These are phyloP conservation scores for Serilophus lunatus DNA, from an alignment of 2,113 vertebrate species.

Conservation along the genomic window DNA sequence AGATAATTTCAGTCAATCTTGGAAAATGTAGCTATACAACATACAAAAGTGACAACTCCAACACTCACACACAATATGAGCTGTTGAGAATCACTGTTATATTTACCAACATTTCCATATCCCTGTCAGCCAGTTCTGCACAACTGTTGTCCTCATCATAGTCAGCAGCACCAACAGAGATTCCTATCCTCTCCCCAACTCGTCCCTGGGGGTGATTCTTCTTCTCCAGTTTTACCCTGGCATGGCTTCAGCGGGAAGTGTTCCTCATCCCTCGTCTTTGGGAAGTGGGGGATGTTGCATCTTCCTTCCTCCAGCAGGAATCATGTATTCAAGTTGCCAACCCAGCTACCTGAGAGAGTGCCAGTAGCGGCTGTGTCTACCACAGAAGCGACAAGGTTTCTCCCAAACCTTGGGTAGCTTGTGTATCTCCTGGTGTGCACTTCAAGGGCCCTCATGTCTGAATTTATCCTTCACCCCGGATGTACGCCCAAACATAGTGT, in stretches of 20 bases:
- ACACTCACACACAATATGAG: conserved; percentile 70
- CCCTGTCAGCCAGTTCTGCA: conserved; percentile 68
- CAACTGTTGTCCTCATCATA: conserved; percentile 71
- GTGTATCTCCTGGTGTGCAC: not conserved
- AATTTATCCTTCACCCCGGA: not conserved
- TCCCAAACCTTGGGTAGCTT: not conserved
- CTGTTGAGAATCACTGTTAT: conserved; percentile 73
- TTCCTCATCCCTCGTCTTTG: not conserved
- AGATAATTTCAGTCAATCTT: conserved; percentile 74
- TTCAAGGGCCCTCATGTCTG: not conserved
- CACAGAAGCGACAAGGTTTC: not conserved
- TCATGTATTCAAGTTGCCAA: not conserved
- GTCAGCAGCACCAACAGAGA: conserved; percentile 65
- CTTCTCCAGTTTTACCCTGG: conserved; percentile 17
- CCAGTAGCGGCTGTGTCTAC: not conserved
- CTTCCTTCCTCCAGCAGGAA: not conserved
- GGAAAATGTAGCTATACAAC: conserved; percentile 70
- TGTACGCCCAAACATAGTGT: not conserved
- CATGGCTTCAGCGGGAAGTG: not conserved
- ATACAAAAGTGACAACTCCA: conserved; percentile 70
- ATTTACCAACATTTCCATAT: conserved; percentile 74
- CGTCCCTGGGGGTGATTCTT: not conserved
- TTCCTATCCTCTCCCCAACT: conserved; percentile 34
- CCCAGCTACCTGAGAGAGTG: not conserved
- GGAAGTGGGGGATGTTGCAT: not conserved